phyloP scores from a whole-genome alignment of 53 echinoderm and acorn worm species.

The Paelopatides confundens region DNA sequence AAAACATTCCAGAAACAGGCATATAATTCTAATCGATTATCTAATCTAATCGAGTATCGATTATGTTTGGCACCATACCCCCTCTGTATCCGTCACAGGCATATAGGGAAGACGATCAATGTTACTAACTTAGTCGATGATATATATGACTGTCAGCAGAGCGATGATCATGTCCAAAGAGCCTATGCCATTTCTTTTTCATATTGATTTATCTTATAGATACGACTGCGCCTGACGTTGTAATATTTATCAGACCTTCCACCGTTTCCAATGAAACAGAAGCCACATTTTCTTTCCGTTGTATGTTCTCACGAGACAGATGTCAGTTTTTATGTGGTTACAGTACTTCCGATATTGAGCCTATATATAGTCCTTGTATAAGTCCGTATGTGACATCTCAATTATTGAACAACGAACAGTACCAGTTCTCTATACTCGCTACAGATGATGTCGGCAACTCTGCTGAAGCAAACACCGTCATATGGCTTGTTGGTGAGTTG shows the following conservation, averaged over 20 bases:
- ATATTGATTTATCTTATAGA: too few species aligned
- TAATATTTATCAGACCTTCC: not conserved
- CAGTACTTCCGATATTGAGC: not conserved
- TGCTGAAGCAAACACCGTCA: not conserved
- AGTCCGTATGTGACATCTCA: not conserved
- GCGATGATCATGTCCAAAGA: too few species aligned
- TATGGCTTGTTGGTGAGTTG: conserved; percentile 30
- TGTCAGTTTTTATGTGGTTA: conserved; percentile 21
- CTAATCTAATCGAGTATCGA: too few species aligned
- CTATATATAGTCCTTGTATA: not conserved
- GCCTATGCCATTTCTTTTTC: too few species aligned
- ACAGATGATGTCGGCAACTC: conserved; percentile 20
- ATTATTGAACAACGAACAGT: not conserved
- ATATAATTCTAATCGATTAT: too few species aligned
- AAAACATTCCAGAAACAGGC: too few species aligned
- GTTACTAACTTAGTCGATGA: too few species aligned
- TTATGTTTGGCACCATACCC: too few species aligned
- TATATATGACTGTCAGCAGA: too few species aligned
- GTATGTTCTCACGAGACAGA: not conserved
- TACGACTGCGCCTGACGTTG: conserved; percentile 2
- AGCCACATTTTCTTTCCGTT: not conserved
- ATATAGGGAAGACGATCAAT: too few species aligned
- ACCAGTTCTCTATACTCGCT: conserved; percentile 1
- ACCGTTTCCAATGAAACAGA: not conserved
- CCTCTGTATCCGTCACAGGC: too few species aligned